Evolutionary conservation across 2,113 vertebrate species (phyloP).

Genomic region (Fulica atra): DNA sequence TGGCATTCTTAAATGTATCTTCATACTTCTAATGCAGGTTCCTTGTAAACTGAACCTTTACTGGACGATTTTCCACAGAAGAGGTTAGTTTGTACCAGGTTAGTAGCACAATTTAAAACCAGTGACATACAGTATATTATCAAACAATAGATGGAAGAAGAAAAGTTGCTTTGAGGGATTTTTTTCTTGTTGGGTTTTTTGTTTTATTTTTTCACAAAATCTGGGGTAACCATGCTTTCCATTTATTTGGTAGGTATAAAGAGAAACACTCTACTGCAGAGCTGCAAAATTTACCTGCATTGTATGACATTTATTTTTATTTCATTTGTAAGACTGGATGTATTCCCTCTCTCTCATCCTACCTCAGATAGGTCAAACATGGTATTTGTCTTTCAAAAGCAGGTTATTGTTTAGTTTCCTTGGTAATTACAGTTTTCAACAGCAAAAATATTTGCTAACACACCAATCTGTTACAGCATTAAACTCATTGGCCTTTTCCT

Average conservation of each 20-base stretch:
- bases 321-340: neutral
- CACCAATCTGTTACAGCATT: neutral
- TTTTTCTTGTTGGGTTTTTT: neutral
- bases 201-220: too few relatives aligned
- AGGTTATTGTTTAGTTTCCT: neutral
- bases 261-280: neutral
- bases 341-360: neutral
- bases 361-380: neutral
- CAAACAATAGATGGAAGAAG: neutral
- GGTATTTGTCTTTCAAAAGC: neutral
- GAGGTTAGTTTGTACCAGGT: neutral
- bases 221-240: neutral
- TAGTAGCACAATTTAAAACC: neutral
- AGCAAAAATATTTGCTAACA: neutral
- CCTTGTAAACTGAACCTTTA: neutral
- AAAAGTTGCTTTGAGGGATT: neutral
- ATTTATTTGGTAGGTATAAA: neutral
- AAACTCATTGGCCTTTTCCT: conserved; percentile 1
- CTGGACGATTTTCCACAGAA: neutral
- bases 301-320: neutral
- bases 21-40: neutral
- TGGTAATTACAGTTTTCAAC: neutral
- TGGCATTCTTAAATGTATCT: neutral
- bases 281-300: neutral
- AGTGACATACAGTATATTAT: neutral